Conservation (phyloP, 2,113 vertebrate genomes). For the Lasiurus cinereus region DNA sequence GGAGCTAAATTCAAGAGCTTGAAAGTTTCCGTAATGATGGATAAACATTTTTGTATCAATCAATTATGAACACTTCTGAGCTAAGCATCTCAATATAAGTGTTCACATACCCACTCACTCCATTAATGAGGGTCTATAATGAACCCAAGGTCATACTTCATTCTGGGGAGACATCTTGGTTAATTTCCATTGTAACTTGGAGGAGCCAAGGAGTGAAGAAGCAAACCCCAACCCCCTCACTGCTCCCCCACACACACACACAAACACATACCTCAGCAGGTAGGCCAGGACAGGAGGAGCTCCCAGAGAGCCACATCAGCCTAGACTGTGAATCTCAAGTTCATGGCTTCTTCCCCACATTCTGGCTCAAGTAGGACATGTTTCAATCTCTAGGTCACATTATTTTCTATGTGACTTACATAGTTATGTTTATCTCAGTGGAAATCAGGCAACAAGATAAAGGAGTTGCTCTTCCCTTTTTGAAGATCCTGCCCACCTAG, state of each 20-base stretch:
- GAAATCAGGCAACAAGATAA: background rate
- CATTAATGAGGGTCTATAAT: background rate
- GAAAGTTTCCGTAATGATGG: background rate
- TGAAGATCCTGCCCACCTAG: background rate
- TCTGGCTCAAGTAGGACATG: background rate
- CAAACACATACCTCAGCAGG: background rate
- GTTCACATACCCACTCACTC: background rate
- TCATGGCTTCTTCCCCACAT: background rate
- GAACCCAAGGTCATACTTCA: background rate
- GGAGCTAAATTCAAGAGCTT: background rate
- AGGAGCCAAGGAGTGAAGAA: background rate
- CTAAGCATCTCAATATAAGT: background rate
- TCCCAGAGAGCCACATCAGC: background rate
- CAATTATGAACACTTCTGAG: conserved; percentile 28
- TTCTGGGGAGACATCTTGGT: background rate
- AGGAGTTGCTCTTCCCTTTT: background rate
- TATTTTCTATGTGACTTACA: background rate
- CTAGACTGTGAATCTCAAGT: background rate
- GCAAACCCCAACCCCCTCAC: background rate
- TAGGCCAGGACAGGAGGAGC: background rate
- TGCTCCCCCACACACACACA: no score
- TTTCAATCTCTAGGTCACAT: background rate
- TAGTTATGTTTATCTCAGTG: background rate
- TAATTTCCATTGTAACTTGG: background rate
- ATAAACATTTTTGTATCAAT: background rate